Percentiles rank a stretch among this genome's conserved stretches.
phyloP scores from a whole-genome alignment of 2,888 invertebrate genomes.

The Barypeithes pellucidus region DNA sequence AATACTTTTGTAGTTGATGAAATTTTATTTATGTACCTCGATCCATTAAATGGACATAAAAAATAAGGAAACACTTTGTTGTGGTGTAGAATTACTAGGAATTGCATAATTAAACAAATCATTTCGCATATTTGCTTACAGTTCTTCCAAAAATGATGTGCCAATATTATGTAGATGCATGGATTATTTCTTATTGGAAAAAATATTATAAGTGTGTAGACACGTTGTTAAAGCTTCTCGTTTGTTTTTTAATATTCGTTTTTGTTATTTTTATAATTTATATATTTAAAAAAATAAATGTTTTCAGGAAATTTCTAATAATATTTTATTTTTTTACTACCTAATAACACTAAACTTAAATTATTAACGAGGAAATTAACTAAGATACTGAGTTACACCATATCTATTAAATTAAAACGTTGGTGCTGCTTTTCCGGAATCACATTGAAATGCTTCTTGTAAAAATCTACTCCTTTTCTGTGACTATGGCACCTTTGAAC shows the following conservation, averaged over 20 bases:
- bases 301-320: constrained; percentile 6
- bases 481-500: constrained; percentile 78
- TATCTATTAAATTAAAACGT: constrained; percentile 84
- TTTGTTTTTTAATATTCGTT: constrained; percentile 1
- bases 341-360: background rate
- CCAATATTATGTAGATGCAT: background rate
- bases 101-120: no score
- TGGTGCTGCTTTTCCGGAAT: constrained; percentile 85
- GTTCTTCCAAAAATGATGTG: background rate
- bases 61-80: no score
- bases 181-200: background rate
- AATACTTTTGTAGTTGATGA: no score
- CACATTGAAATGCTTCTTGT: constrained; percentile 90
- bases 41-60: no score
- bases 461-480: constrained; percentile 78
- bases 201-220: background rate
- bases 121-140: background rate
- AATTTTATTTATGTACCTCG: no score
- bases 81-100: no score
- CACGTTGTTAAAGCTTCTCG: background rate
- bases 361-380: background rate
- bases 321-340: constrained; percentile 71
- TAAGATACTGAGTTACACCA: constrained; percentile 72
- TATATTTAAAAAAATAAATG: background rate
- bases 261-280: constrained; percentile 15